phyloP scores from a whole-genome alignment of 2,797 vertebrate genomes.

The Cichlasoma orientale region DNA sequence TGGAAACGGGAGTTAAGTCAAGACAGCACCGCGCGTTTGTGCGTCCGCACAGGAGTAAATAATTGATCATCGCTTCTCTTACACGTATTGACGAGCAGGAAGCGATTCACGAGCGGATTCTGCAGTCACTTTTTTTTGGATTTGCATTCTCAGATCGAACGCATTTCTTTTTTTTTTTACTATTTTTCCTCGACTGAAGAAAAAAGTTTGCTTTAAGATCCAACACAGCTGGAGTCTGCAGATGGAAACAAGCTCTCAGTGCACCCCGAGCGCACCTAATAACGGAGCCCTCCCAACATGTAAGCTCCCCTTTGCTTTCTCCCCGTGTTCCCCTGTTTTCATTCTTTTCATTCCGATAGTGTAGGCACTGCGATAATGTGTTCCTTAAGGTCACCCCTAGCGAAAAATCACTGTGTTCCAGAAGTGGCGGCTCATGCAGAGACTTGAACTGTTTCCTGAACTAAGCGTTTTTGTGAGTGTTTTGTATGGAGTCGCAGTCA shows the following conservation, averaged over 20 bases:
- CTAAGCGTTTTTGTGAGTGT: neutral
- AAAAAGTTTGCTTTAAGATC: constrained; percentile 71
- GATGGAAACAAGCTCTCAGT: constrained; percentile 57
- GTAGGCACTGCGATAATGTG: constrained; percentile 42
- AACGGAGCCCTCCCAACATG: constrained; percentile 59
- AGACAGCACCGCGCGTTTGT: constrained; percentile 36
- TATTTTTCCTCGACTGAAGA: constrained; percentile 28
- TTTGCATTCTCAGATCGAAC: neutral
- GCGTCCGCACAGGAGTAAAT: constrained; percentile 31
- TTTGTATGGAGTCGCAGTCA: neutral
- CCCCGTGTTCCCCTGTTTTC: neutral
- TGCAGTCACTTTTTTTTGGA: constrained; percentile 14
- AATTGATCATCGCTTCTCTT: constrained; percentile 34
- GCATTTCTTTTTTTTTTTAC: neutral
- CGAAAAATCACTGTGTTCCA: constrained; percentile 23
- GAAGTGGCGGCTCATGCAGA: constrained; percentile 22
- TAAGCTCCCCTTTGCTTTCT: constrained; percentile 45
- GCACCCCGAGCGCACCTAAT: constrained; percentile 42
- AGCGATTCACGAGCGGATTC: constrained; percentile 28
- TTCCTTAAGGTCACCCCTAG: constrained; percentile 51
- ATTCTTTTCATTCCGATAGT: constrained; percentile 51
- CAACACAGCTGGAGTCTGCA: constrained; percentile 61
- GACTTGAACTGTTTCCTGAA: neutral
- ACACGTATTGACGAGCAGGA: constrained; percentile 27
- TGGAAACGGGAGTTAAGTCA: constrained; percentile 47